Evolutionary conservation across 2,888 invertebrate species (phyloP), one percentile per base, ranked within the genome.

Genomic region (Baronia brevicornis): DNA sequence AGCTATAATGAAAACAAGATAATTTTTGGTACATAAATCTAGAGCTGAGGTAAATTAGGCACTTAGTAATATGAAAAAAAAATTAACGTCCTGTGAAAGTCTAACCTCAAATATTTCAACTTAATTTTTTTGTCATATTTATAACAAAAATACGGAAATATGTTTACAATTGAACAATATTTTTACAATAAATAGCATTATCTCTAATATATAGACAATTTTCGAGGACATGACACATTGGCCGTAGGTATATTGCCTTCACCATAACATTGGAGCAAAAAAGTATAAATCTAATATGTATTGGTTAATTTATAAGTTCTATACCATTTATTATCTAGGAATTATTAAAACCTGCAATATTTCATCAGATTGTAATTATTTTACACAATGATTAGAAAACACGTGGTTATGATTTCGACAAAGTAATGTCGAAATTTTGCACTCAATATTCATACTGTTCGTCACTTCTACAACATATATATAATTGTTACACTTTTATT

Each of bases 331-430:
- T n/a, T n/a, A n/a, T n/a, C n/a, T n/a, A 28, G 6, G 9, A 18
- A 9, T 4, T 8, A n/a, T 8, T 2, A 39, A 27, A 46, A 50
- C 39, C 44, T 33, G 43, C 37, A 22, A 12, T 25, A 31, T 22
- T 23, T 27, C 21, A 26, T 21, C 4, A 5, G 33, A 39, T 42
- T 41, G 12, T 18, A 28, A 27, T 31, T 45, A 51, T 50, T 51
- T 48, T 28, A 22, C 38, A n/a, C 12, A 45, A 44, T 38, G 35
- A 33, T 23, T 29, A 18, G 18, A 33, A 47, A 59, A 55, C 61
- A 61, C 61, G 61, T 61, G 61, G 60, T 45, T 24, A 22, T 28
- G 19, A 34, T 37, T 43, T 43, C 31, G 36, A 34, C 33, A 40
- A 31, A 10, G 23, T 28, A 17, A 36, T 40, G 40, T 31, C 38